Conservation (phyloP, 2,113 vertebrate genomes). For the Poeciliopsis retropinna region DNA sequence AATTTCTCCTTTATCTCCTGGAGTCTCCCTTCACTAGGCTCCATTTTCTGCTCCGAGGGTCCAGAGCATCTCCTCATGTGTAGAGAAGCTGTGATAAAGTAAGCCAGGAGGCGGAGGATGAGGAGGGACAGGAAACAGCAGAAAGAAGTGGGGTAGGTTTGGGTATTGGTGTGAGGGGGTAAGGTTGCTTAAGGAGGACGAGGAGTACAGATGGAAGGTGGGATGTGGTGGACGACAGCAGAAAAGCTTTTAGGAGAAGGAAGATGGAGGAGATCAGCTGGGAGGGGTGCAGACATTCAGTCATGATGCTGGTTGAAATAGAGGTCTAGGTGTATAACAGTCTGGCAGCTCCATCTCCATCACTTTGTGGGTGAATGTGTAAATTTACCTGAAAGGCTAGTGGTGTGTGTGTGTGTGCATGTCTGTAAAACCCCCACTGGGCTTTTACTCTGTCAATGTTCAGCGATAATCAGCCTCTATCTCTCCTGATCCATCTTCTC, state of each 20-base stretch:
- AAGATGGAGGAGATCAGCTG: slow-evolving; percentile 1
- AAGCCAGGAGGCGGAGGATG: slow-evolving; percentile 25
- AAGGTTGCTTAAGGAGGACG: slow-evolving; percentile 22
- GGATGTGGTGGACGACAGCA: background rate
- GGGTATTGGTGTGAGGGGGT: background rate
- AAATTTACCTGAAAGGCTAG: slow-evolving; percentile 24
- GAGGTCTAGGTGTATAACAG: slow-evolving; percentile 64
- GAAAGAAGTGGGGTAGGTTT: background rate
- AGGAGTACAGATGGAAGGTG: slow-evolving; percentile 27
- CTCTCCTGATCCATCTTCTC: slow-evolving; percentile 68
- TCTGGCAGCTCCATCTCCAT: slow-evolving; percentile 65
- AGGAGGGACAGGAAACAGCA: background rate
- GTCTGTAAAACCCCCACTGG: slow-evolving; percentile 54
- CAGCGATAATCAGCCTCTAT: slow-evolving; percentile 74
- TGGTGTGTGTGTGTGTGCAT: slow-evolving; percentile 55
- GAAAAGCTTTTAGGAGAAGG: slow-evolving; percentile 16
- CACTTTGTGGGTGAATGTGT: slow-evolving; percentile 54
- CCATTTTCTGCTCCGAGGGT: slow-evolving; percentile 78
- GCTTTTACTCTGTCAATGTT: slow-evolving; percentile 70
- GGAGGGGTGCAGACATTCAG: slow-evolving; percentile 23
- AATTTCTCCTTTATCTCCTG: slow-evolving; percentile 53
- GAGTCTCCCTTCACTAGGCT: slow-evolving; percentile 65
- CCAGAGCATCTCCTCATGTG: slow-evolving; percentile 67
- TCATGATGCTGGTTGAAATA: slow-evolving; percentile 49
- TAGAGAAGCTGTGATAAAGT: slow-evolving; percentile 70